These are phyloP conservation scores for Istiophorus platypterus DNA, from an alignment of 2,113 vertebrate genomes.

Conservation along the genomic window DNA sequence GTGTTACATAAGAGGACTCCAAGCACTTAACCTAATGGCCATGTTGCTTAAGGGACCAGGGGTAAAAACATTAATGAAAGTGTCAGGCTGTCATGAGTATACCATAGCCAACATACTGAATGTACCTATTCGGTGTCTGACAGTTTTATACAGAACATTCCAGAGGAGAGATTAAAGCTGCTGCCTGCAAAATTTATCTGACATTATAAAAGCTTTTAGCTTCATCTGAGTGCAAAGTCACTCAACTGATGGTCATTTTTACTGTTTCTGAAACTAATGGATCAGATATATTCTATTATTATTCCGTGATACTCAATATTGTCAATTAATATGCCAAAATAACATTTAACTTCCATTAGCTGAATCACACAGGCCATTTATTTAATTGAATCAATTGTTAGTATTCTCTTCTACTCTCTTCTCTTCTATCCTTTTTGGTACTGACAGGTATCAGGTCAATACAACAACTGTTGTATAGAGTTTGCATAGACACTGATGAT, in stretches of 20 bases:
- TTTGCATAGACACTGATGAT: neutral
- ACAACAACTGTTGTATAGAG: neutral
- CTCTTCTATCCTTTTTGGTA: neutral
- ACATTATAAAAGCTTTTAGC: conserved; percentile 70
- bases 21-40: conserved; percentile 67
- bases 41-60: conserved; percentile 42
- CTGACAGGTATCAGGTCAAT: too few relatives aligned
- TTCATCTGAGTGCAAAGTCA: conserved; percentile 50
- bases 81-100: conserved; percentile 23
- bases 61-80: conserved; percentile 23
- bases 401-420: conserved; percentile 9
- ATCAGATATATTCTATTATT: conserved; percentile 56
- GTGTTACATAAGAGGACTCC: conserved; percentile 47
- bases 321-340: conserved; percentile 30
- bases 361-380: conserved; percentile 14
- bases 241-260: neutral
- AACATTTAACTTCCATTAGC: conserved; percentile 37
- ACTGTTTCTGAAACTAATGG: conserved; percentile 27
- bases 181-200: conserved; percentile 57
- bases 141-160: conserved; percentile 65
- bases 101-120: conserved; percentile 19
- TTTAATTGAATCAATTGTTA: conserved; percentile 5
- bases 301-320: conserved; percentile 15
- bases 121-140: conserved; percentile 27
- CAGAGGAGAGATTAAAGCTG: conserved; percentile 52